These are phyloP conservation scores for Cydia splendana DNA, from an alignment of 1,140 invertebrate species.

Conservation along the genomic window DNA sequence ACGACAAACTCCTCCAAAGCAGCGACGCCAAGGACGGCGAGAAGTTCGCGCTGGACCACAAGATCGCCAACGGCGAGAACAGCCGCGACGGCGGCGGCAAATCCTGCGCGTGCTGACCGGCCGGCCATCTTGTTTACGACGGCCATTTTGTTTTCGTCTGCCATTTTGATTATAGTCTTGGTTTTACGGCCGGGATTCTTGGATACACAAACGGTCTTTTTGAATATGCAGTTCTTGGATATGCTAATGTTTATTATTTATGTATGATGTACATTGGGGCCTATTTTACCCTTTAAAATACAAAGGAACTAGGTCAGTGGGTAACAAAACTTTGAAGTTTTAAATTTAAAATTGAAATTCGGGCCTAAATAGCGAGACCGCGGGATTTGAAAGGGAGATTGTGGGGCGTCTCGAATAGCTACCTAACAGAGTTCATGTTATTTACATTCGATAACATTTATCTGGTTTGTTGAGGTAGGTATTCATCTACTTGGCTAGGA, in stretches of 20 bases:
- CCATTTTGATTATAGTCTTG: too few relatives aligned
- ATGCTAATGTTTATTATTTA: not conserved
- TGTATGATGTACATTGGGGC: not conserved
- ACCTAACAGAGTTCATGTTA: too few relatives aligned
- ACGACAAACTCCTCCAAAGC: constrained; percentile 84
- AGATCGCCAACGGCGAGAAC: constrained; percentile 76
- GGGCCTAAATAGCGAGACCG: too few relatives aligned
- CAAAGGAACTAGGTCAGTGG: not conserved
- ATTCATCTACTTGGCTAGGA: too few relatives aligned
- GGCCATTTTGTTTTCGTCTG: not conserved
- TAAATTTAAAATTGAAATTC: too few relatives aligned
- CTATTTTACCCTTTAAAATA: not conserved
- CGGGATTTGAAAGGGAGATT: too few relatives aligned
- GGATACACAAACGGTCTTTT: too few relatives aligned
- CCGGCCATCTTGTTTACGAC: constrained; percentile 10
- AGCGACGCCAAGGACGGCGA: constrained; percentile 82
- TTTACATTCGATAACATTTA: too few relatives aligned
- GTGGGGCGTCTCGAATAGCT: not conserved
- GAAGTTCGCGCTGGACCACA: constrained; percentile 82
- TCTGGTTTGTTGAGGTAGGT: too few relatives aligned
- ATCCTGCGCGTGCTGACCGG: constrained; percentile 84
- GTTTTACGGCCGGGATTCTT: too few relatives aligned
- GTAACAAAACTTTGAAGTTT: too few relatives aligned
- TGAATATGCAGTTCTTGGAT: too few relatives aligned
- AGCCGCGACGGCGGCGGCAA: constrained; percentile 79